Percentiles rank a stretch among this genome's conserved stretches.
Evolutionary conservation across 2,113 vertebrate species (phyloP).

Genomic region (Manacus vitellinus): DNA sequence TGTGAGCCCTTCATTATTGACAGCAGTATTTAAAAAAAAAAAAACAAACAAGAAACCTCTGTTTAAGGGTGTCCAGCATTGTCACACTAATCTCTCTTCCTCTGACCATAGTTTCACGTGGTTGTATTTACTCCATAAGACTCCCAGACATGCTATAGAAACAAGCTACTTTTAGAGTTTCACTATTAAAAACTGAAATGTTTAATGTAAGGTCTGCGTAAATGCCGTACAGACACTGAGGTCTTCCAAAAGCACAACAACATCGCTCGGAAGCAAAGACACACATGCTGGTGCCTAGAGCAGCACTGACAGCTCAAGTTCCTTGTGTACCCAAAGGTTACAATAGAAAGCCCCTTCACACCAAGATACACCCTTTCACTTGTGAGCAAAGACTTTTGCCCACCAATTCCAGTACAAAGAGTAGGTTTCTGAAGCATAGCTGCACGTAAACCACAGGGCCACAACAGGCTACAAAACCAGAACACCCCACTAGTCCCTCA

Average conservation of each 20-base stretch:
- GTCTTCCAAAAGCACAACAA: neutral
- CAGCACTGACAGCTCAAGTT: neutral
- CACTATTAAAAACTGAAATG: neutral
- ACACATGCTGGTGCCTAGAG: rapidly evolving
- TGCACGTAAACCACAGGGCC: neutral
- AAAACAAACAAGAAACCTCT: neutral
- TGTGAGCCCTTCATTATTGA: neutral
- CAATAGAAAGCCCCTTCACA: neutral
- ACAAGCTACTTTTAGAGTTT: neutral
- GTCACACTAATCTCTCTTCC: neutral
- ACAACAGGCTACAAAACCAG: neutral
- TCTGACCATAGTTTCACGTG: neutral
- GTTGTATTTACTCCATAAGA: neutral
- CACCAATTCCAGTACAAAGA: neutral
- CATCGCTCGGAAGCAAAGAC: neutral
- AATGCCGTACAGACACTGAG: neutral
- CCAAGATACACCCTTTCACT: neutral
- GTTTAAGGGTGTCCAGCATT: neutral
- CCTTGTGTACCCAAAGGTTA: neutral
- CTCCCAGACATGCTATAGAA: neutral
- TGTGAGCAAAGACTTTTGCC: neutral
- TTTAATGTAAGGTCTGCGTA: neutral
- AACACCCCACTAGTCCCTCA: neutral
- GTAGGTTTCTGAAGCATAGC: neutral
- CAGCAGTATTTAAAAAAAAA: neutral